Evolutionary conservation across 2,797 vertebrate genomes (phyloP), one percentile per base, ranked within the genome.

Genomic region (Tapera naevia): DNA sequence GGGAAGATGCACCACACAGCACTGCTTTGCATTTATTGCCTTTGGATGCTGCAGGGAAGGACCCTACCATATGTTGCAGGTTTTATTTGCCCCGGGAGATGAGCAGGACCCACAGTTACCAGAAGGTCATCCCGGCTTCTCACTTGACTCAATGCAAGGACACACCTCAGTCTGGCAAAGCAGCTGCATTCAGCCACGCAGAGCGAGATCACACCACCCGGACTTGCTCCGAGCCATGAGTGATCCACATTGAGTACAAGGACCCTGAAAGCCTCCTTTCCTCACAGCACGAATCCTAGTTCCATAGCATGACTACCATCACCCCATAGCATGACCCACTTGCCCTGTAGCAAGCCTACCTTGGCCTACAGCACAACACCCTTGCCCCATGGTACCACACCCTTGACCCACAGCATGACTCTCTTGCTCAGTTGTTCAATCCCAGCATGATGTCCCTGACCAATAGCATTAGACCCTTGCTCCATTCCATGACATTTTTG

Each of bases 221-320:
- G 48, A 9, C 10, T 64, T 48, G n/a, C 35, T 23, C 41, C 0
- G 0, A 53, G 13, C 13, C 23, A 1, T 51, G 11, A 65, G 0
- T 0, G 9, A 7, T 23, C 24, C 7, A 17, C 27, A 48, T 2
- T 22, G 35, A 80, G 11, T 17, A 67, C 15, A 45, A 50, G 37
- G 13, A 15, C 5, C 8, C 9, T 41, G 8, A 60, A 79, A 89
- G 6, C 4, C 16, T 17, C 19, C 25, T 64, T 39, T 50, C 22
- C 23, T 10, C 33, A 14, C 17, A 39, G 11, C 57, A 51, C 13
- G 28, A 74, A 21, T n/a, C 25, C 23, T 56, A 27, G 22, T 53
- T 14, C 46, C 13, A 43, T 5, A 16, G 16, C 33, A 37, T 24
- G 27, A 51, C 18, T 18, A 27, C 6, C 37, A 15, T 41, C 62